These are phyloP conservation scores for Xenus cinereus DNA, from an alignment of 2,113 vertebrate species.

Conservation along the genomic window DNA sequence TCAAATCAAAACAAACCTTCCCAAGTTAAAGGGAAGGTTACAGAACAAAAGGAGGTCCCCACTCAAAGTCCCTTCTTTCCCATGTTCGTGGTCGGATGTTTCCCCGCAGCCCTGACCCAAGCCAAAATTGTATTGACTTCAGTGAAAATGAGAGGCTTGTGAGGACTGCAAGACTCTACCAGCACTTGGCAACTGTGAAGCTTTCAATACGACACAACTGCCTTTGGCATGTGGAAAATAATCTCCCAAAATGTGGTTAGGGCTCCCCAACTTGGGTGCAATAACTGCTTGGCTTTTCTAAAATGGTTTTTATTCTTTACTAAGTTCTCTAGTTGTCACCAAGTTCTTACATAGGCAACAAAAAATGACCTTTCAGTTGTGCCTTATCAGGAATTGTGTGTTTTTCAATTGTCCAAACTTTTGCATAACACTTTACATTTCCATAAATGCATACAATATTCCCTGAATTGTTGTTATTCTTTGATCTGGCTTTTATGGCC, in stretches of 20 bases:
- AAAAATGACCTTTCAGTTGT: neutral
- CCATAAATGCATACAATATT: neutral
- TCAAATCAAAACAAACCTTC: neutral
- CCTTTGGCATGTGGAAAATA: neutral
- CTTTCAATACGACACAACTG: neutral
- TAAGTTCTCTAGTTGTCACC: neutral
- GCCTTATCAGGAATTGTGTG: neutral
- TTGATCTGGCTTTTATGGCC: neutral
- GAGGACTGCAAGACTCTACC: neutral
- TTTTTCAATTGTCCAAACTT: neutral
- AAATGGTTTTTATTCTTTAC: neutral
- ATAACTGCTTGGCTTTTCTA: neutral
- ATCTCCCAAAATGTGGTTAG: neutral
- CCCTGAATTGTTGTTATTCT: neutral
- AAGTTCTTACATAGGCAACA: neutral
- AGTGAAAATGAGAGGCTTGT: neutral
- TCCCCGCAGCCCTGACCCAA: accelerated
- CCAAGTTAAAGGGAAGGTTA: neutral
- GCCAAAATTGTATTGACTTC: neutral
- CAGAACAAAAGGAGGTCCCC: conserved; percentile 8
- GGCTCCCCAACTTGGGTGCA: neutral
- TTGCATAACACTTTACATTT: neutral
- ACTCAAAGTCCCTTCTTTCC: neutral
- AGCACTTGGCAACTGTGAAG: neutral
- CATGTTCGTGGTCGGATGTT: accelerated